Percentiles rank a stretch among this genome's conserved stretches.
Evolutionary conservation across 37 sponge, comb jelly and placozoan genomes (phyloP).

Genomic region (Beroe ovata): DNA sequence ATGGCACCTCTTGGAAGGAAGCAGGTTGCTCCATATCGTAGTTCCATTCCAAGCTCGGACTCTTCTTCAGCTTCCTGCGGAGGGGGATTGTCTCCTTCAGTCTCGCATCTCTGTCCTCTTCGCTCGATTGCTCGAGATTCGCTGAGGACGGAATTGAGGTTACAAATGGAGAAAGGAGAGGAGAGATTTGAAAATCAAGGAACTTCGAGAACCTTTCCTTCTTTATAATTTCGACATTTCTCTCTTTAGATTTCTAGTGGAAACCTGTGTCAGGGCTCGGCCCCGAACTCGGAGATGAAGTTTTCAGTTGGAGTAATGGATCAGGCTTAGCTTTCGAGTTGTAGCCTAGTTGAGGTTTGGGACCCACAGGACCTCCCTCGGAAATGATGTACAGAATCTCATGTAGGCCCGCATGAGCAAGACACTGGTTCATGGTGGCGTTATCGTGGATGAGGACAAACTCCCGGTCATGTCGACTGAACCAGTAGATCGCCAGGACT

Average conservation of each 20-base stretch:
- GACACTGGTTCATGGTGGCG: constrained; percentile 31
- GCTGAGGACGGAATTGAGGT: constrained; percentile 2
- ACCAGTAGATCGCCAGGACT: constrained; percentile 64
- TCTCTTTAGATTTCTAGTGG: no score
- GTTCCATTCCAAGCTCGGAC: constrained; percentile 46
- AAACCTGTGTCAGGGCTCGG: constrained; percentile 63
- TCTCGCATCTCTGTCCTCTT: not conserved
- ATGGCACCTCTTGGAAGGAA: constrained; percentile 35
- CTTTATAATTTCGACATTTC: no score
- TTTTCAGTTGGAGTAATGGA: constrained; percentile 28
- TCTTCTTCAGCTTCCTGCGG: constrained; percentile 11
- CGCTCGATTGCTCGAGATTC: constrained; percentile 21
- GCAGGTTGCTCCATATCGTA: constrained; percentile 40
- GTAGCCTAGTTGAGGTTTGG: not conserved
- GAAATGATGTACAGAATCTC: constrained; percentile 59
- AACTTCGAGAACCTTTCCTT: no score
- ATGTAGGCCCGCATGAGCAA: constrained; percentile 36
- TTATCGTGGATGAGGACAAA: constrained; percentile 62
- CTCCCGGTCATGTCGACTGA: constrained; percentile 49
- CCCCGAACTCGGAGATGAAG: constrained; percentile 43
- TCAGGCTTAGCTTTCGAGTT: constrained; percentile 10
- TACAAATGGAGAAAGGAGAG: no score
- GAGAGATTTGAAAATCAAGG: no score
- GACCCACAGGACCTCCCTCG: not conserved
- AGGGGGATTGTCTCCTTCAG: not conserved